These are phyloP conservation scores for Cephonodes hylas DNA, from an alignment of 2,888 invertebrate species.

Conservation along the genomic window DNA sequence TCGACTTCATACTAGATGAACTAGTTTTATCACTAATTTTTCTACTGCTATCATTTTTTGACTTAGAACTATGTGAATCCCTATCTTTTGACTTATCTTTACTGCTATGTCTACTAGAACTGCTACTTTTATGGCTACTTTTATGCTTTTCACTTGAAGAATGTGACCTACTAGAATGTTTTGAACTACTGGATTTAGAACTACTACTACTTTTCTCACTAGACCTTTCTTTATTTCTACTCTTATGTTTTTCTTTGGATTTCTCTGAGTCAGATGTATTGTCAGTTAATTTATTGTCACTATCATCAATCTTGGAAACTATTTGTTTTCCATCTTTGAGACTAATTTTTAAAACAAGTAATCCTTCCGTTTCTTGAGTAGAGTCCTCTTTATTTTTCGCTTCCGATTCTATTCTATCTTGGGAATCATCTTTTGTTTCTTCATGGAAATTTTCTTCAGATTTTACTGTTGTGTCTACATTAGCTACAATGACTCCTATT, in stretches of 20 bases:
- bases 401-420: conserved; percentile 19
- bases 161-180: conserved; percentile 66
- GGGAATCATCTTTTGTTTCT: conserved; percentile 17
- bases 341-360: conserved; percentile 82
- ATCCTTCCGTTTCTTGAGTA: conserved; percentile 53
- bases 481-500: conserved; percentile 17
- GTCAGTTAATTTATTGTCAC: conserved; percentile 52
- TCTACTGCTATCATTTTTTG: conserved; percentile 62
- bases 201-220: conserved; percentile 65
- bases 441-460: conserved; percentile 20
- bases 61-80: conserved; percentile 59
- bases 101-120: conserved; percentile 64
- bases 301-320: conserved; percentile 81
- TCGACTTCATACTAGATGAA: conserved; percentile 57
- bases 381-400: conserved; percentile 37
- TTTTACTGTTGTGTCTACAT: conserved; percentile 17
- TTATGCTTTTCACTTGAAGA: conserved; percentile 69
- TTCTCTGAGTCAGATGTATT: conserved; percentile 52
- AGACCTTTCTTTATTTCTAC: conserved; percentile 71
- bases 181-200: conserved; percentile 50
- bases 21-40: conserved; percentile 54
- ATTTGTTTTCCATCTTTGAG: conserved; percentile 88
- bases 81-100: conserved; percentile 53
- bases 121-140: conserved; percentile 48
- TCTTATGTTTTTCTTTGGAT: conserved; percentile 57